phyloP scores from a whole-genome alignment of 37 sponge, comb jelly and placozoan genomes.

The Tethya wilhelma region DNA sequence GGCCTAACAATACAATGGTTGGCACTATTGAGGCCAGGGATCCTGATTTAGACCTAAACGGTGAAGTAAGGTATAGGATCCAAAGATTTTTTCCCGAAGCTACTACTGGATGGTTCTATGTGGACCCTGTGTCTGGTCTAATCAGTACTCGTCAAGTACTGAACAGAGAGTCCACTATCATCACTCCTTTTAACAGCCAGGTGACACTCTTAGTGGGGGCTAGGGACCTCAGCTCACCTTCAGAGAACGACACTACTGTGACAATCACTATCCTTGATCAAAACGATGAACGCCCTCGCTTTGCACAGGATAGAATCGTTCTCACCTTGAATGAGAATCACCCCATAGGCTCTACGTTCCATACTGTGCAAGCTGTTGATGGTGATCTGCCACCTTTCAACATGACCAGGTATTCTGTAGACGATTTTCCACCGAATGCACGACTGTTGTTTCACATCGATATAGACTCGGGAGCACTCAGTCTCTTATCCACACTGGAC shows the following conservation, averaged over 20 bases:
- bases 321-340: constrained; percentile 46
- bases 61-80: constrained; percentile 16
- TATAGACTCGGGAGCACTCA: too few relatives aligned
- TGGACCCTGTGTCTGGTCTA: constrained; percentile 43
- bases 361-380: constrained; percentile 53
- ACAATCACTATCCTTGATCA: constrained; percentile 56
- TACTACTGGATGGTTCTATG: constrained; percentile 22
- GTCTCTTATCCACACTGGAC: too few relatives aligned
- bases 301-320: constrained; percentile 9
- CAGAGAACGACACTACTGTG: constrained; percentile 12
- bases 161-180: constrained; percentile 66
- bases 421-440: too few relatives aligned
- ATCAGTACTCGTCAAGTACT: constrained; percentile 30
- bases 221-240: background rate
- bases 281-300: constrained; percentile 69
- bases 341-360: constrained; percentile 4
- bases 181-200: background rate
- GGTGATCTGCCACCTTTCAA: constrained; percentile 30
- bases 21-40: constrained; percentile 27
- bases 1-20: background rate
- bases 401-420: too few relatives aligned
- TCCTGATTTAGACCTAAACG: constrained; percentile 32
- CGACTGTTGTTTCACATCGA: too few relatives aligned
- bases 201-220: background rate
- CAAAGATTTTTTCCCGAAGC: background rate